A percentile compares a stretch with the other conserved stretches of the same genome.
phyloP scores from a whole-genome alignment of 2,888 invertebrate genomes.

The Rhingia rostrata region DNA sequence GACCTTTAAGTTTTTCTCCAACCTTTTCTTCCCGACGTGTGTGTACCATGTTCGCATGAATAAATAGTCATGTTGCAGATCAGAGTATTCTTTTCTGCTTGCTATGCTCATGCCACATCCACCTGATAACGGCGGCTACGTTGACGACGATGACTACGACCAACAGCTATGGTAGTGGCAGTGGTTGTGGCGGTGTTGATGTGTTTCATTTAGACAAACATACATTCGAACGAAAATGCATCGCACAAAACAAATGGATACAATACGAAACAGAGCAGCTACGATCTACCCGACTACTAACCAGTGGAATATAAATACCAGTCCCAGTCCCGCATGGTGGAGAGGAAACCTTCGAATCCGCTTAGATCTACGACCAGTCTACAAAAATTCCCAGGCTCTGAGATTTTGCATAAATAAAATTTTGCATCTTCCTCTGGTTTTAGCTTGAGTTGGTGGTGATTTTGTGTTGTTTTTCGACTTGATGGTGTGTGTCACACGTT shows the following conservation, averaged over 20 bases:
- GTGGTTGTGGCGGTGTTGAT: conserved; percentile 10
- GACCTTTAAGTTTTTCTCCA: neutral
- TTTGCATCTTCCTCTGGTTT: conserved; percentile 49
- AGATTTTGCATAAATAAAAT: conserved; percentile 68
- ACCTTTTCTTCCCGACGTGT: conserved; percentile 27
- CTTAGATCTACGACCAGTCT: conserved; percentile 65
- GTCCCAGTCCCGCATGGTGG: conserved; percentile 29
- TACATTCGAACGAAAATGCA: conserved; percentile 26
- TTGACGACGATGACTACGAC: neutral
- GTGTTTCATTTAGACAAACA: conserved; percentile 26
- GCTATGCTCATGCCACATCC: conserved; percentile 13
- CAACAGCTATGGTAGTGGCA: no score
- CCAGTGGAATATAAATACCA: conserved; percentile 22
- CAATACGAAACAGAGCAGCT: conserved; percentile 45
- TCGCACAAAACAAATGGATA: conserved; percentile 44
- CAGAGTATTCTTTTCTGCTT: conserved; percentile 11
- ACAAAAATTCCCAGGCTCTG: conserved; percentile 66
- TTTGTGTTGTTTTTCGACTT: conserved; percentile 25
- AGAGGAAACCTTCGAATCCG: conserved; percentile 53
- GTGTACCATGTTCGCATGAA: conserved; percentile 1
- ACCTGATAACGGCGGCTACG: conserved; percentile 26
- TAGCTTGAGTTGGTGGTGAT: conserved; percentile 8
- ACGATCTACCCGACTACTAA: neutral
- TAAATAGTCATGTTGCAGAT: conserved; percentile 7
- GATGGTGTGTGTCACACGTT: conserved; percentile 55